Base-by-base conservation (phyloP, 2,888 invertebrate genomes). In the Iphiclides podalirius region DNA sequence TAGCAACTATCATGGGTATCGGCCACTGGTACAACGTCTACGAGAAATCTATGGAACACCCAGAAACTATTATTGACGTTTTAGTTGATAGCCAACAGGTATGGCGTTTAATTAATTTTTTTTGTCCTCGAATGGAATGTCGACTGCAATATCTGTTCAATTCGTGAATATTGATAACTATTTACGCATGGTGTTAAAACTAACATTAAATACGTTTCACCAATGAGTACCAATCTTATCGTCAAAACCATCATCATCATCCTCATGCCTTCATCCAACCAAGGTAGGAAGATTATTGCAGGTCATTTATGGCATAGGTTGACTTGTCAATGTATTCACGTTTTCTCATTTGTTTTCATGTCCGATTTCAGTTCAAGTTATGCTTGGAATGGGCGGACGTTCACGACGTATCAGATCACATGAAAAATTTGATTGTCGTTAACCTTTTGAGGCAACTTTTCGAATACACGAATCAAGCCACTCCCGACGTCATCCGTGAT, bases 361-460 rank as follows among this genome's bases (percentile, higher is more conserved):
- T 78, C 33, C 69, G 74, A 12, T 71, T 84, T 84, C 79, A 93
- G 90, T 90, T 91, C 54, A 90, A 93, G 59, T 65, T 94, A 1
- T 92, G 94, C 57, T 79, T 93, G 38, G 91, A 93, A 53, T 95
- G 94, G 92, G 90, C 93, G 7, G 90, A 92, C 38, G 90, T 91
- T 7, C 92, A 94, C 55, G 84, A 90, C 13, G 88, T 91, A 11
- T 89, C 89, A 0, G 84, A 90, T 36, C 83, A 90, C 56, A 86
- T 91, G 70, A 89, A 91, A 54, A 85, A 89, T 65, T 64, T 90
- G 54, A 83, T 91, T 45, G 81, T 88, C 0, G 80, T 83, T 61
- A 90, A 85, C 75, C 89, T 90, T 1, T 68, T 93, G 11, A 75
- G 90, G 1, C 90, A 90, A 47, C 67, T 92, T 20, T 90, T 93